Percentiles rank a stretch among this genome's conserved stretches.
Conservation (phyloP, 1,140 invertebrate genomes). For the Dendrolimus punctatus region DNA sequence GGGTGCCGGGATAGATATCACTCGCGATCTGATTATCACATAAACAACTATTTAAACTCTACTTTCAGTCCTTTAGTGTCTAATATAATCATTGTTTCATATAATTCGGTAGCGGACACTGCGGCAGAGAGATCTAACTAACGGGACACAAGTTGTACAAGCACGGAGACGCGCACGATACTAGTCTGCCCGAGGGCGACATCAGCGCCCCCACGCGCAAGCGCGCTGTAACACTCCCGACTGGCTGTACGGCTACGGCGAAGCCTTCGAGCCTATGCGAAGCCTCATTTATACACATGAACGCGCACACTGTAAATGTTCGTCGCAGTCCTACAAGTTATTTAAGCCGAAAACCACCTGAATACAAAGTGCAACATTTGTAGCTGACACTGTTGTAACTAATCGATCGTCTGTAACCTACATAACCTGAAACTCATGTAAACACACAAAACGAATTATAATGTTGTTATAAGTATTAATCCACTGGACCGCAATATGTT, state of each 20-base stretch:
- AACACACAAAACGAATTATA: no score
- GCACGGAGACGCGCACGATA: constrained; percentile 40
- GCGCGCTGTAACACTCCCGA: constrained; percentile 23
- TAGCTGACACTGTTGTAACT: constrained; percentile 12
- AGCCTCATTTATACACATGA: constrained; percentile 43
- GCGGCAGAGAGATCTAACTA: constrained; percentile 17
- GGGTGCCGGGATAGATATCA: constrained; percentile 22
- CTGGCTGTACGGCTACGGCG: constrained; percentile 14
- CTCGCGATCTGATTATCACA: constrained; percentile 40
- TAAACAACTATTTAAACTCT: constrained; percentile 52
- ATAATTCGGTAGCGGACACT: constrained; percentile 30
- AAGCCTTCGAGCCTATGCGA: constrained; percentile 29
- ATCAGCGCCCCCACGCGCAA: constrained; percentile 47
- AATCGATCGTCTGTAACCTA: neutral
- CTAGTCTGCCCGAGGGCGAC: constrained; percentile 40
- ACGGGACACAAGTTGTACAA: constrained; percentile 24
- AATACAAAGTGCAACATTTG: constrained; percentile 11
- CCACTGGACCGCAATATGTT: neutral
- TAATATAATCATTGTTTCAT: constrained; percentile 46
- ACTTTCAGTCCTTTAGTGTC: constrained; percentile 17
- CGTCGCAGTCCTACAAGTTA: constrained; percentile 19
- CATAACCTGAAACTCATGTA: no score
- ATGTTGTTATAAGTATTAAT: no score
- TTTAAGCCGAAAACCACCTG: constrained; percentile 11
- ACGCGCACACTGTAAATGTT: constrained; percentile 22